These are phyloP conservation scores for Zosterops borbonicus DNA, from an alignment of 2,113 vertebrate species.

Conservation along the genomic window DNA sequence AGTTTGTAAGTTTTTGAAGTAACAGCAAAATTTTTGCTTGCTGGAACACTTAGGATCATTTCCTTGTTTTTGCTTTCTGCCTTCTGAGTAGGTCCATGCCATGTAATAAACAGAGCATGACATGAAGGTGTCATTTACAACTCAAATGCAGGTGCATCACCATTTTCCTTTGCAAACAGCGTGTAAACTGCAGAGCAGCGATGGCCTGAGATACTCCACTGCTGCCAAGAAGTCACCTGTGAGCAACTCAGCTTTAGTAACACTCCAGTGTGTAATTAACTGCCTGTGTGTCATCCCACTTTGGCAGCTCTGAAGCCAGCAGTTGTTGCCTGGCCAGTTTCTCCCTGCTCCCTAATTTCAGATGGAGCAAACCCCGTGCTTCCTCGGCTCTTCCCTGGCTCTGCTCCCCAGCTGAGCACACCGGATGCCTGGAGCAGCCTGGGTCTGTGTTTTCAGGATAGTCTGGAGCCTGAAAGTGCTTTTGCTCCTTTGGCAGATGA, in stretches of 20 bases:
- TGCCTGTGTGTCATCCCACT: constrained; percentile 34
- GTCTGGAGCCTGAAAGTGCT: not conserved
- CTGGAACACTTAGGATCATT: not conserved
- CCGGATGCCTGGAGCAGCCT: not conserved
- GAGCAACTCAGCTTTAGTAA: constrained; percentile 11
- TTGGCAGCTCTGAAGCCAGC: constrained; percentile 32
- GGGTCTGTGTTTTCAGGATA: not conserved
- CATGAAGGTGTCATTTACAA: constrained; percentile 1
- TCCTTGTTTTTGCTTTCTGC: not conserved
- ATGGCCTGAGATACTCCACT: not conserved
- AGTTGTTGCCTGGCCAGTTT: constrained; percentile 69
- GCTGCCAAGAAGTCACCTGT: not conserved
- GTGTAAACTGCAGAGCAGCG: not conserved
- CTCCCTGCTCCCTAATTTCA: constrained; percentile 43
- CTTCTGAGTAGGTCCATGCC: not conserved
- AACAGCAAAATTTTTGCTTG: not conserved
- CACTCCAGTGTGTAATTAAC: constrained; percentile 42
- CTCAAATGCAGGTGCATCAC: not conserved
- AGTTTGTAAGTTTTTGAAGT: not conserved
- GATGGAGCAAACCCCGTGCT: not conserved
- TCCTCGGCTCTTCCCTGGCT: not conserved
- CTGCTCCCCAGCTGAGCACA: not conserved
- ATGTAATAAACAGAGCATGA: not conserved
- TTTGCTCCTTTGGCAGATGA: not conserved
- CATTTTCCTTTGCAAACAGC: not conserved